Evolutionary conservation across 2,797 vertebrate species (phyloP), one percentile per base, ranked within the genome.

Genomic region (Lophotriccus pileatus): DNA sequence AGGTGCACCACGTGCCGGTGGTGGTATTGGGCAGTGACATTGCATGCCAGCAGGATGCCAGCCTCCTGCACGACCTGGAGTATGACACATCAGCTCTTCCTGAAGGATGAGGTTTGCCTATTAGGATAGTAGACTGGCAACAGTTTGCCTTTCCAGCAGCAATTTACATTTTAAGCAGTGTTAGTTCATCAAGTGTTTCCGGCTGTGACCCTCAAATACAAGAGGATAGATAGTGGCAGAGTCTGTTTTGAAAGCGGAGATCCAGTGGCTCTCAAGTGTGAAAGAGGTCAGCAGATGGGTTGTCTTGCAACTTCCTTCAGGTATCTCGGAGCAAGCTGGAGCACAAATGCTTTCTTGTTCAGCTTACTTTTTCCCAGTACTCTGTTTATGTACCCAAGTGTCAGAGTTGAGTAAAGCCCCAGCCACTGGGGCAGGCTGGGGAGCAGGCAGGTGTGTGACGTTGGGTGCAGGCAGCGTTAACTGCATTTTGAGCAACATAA

Each of bases 1-100:
- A n/a, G 62, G 6, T 6, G 2, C 6, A 2, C 32, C 13, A 11
- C 2, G 3, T 73, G 59, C 32, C 55, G 0, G 0, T 4, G 3
- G 36, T 5, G 20, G 50, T 3, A 32, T 19, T 3, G 13, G 62
- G 37, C 32, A 62, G 39, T 0, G 3, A 21, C 7, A 20, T 3
- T 1, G 1, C 2, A 7, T 39, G 28, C 37, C 5, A 4, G 14
- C 27, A 7, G 59, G 17, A 7, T 89, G 41, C 37, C 50, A 22
- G 36, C 11, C 32, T 39, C 37, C 44, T 44, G 34, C 23, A 19
- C 3, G 2, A 0, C 44, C 55, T 25, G 0, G 3, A 43, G 28
- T 0, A 0, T 0, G 2, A 44, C 30, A 41, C 5, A 2, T 7
- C 9, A 11, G 43, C 19, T 70, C 53, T 49, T 37, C 28, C 12